These are phyloP conservation scores for Galleria mellonella DNA, from an alignment of 1,140 invertebrate genomes.

Conservation along the genomic window DNA sequence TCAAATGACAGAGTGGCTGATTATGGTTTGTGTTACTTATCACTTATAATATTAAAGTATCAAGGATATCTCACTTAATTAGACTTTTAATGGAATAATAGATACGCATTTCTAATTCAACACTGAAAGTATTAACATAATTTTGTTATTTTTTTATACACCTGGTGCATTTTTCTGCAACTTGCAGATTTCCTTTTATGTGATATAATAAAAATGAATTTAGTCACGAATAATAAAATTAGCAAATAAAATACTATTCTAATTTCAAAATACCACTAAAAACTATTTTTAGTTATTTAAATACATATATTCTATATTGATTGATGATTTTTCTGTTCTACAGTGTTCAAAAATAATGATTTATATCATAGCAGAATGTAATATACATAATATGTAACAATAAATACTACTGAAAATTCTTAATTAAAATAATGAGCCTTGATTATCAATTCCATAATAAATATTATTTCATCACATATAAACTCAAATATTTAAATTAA, in stretches of 20 bases:
- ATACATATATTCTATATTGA: neutral
- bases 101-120: constrained; percentile 7
- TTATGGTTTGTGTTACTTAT: constrained; percentile 9
- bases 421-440: no score
- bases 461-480: no score
- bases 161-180: constrained; percentile 9
- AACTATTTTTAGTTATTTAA: neutral
- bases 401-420: no score
- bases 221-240: constrained; percentile 9
- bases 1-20: constrained; percentile 12
- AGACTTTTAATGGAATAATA: neutral
- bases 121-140: constrained; percentile 10
- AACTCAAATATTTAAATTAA: no score
- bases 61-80: no score
- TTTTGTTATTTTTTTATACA: constrained; percentile 7
- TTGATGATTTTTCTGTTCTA: neutral
- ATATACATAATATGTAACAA: no score
- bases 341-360: no score
- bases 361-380: no score
- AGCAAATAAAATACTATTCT: constrained; percentile 7
- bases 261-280: constrained; percentile 2
- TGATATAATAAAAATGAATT: constrained; percentile 15
- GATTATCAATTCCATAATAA: no score
- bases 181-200: constrained; percentile 7
- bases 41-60: no score